Percentiles rank a stretch among this genome's conserved stretches.
phyloP scores from a whole-genome alignment of 2,113 vertebrate genomes.

The Pycnonotus jocosus region DNA sequence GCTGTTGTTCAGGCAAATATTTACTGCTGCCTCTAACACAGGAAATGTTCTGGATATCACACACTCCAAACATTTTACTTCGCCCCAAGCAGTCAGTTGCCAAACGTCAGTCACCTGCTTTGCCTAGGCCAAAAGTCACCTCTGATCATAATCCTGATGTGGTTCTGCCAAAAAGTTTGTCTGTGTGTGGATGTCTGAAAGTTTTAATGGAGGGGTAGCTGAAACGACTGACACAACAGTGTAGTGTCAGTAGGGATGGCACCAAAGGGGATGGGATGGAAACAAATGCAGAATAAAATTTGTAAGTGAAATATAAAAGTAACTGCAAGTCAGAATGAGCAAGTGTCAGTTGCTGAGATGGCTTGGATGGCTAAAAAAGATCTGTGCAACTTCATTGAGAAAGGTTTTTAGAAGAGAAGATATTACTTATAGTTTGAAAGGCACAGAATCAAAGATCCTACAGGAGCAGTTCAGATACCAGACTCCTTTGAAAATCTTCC shows the following conservation, averaged over 20 bases:
- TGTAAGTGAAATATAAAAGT: not conserved
- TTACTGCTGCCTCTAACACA: not conserved
- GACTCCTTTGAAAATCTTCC: not conserved
- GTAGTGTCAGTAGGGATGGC: not conserved
- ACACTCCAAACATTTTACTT: not conserved
- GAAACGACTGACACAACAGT: not conserved
- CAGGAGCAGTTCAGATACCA: not conserved
- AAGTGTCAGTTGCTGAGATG: not conserved
- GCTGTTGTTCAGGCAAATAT: not conserved
- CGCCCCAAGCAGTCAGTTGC: not conserved
- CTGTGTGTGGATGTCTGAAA: not conserved
- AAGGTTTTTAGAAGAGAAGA: not conserved
- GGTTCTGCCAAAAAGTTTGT: not conserved
- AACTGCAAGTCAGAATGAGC: not conserved
- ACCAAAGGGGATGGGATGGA: not conserved
- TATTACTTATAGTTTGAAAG: not conserved
- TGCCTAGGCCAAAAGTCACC: not conserved
- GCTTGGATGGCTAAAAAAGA: not conserved
- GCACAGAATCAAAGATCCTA: not conserved
- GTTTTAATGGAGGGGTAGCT: not conserved
- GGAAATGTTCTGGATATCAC: not conserved
- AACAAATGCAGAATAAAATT: not conserved
- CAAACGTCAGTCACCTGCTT: not conserved
- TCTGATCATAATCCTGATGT: not conserved
- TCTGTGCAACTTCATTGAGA: not conserved